These are phyloP conservation scores for Itoplectis maculator DNA, from an alignment of 2,888 invertebrate species.

Conservation along the genomic window DNA sequence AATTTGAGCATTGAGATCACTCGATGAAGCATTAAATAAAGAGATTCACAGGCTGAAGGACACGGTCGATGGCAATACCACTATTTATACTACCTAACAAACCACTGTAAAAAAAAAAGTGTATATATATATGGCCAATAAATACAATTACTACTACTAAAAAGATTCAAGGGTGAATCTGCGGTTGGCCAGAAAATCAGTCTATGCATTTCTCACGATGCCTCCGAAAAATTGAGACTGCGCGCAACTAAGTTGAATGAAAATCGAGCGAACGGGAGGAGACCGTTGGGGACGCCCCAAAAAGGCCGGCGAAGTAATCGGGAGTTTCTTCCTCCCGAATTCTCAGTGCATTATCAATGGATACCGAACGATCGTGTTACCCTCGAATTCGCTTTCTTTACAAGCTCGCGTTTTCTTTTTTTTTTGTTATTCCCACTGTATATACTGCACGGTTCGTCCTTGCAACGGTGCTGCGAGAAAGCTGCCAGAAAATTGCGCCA, in stretches of 20 bases:
- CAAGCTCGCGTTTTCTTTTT: not conserved
- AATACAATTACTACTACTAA: too few species aligned
- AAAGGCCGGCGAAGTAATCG: conserved; percentile 14
- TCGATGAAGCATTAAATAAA: conserved; percentile 19
- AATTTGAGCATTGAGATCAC: conserved; percentile 19
- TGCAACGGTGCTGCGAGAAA: conserved; percentile 15
- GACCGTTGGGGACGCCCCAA: not conserved
- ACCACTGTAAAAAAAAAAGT: too few species aligned
- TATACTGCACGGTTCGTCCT: not conserved
- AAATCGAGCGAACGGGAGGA: not conserved
- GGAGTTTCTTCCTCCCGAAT: conserved; percentile 32
- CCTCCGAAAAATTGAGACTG: conserved; percentile 19
- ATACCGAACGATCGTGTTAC: conserved; percentile 44
- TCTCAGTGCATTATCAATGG: conserved; percentile 45
- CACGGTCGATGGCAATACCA: too few species aligned
- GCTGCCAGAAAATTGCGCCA: conserved; percentile 31
- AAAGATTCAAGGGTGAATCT: conserved; percentile 17
- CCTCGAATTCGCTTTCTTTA: conserved; percentile 1
- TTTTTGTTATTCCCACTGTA: not conserved
- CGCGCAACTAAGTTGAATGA: conserved; percentile 22
- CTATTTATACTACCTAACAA: too few species aligned
- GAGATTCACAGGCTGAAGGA: too few species aligned
- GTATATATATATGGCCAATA: too few species aligned
- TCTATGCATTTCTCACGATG: conserved; percentile 36
- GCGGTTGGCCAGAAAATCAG: not conserved